A percentile compares a stretch with the other conserved stretches of the same genome.
Conservation (phyloP, 2,888 invertebrate species). For the Lomographa bimaculata region DNA sequence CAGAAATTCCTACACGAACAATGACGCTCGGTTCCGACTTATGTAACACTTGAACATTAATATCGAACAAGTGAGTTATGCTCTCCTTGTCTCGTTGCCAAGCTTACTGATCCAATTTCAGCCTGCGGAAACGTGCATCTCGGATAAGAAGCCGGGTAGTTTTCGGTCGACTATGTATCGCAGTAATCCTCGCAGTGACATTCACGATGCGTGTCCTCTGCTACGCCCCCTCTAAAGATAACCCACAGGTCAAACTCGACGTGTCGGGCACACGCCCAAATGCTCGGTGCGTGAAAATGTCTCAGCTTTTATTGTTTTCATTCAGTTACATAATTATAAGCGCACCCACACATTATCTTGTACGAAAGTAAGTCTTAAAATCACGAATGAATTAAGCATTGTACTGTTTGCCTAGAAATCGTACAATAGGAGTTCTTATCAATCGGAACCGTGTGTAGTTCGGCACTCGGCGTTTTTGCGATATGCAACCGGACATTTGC, state of each 20-base stretch:
- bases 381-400: no score
- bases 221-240: conserved; percentile 67
- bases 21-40: conserved; percentile 20
- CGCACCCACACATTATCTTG: no score
- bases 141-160: conserved; percentile 24
- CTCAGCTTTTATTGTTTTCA: neutral
- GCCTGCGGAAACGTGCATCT: conserved; percentile 1
- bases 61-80: conserved; percentile 19
- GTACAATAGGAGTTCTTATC: no score
- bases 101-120: conserved; percentile 6
- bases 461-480: neutral
- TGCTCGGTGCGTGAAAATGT: conserved; percentile 33
- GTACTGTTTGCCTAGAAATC: no score
- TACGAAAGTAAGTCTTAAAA: no score
- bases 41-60: conserved; percentile 6
- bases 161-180: conserved; percentile 41
- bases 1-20: conserved; percentile 10
- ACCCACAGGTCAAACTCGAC: conserved; percentile 54
- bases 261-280: conserved; percentile 66
- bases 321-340: conserved; percentile 1
- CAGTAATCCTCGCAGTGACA: conserved; percentile 54
- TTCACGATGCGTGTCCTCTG: conserved; percentile 60
- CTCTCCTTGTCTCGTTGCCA: conserved; percentile 12
- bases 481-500: neutral
- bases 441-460: no score